Evolutionary conservation across 2,797 vertebrate species (phyloP).

Genomic region (Heteromormyrus szaboi): DNA sequence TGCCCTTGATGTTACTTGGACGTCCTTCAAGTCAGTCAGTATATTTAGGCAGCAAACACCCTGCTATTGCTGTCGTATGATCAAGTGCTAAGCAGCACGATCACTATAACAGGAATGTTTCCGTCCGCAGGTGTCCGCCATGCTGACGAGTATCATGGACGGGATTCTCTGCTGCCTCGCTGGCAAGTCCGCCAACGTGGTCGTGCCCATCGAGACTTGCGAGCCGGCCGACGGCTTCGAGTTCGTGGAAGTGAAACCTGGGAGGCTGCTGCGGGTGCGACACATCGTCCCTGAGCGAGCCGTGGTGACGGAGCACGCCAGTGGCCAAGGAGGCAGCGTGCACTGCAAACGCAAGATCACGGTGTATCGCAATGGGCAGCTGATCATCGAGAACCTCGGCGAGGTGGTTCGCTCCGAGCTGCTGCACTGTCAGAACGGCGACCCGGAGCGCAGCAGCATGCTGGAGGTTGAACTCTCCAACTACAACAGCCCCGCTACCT

Average conservation of each 20-base stretch:
- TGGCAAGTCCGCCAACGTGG: constrained; percentile 75
- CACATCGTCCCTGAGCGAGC: constrained; percentile 65
- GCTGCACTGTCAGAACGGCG: constrained; percentile 73
- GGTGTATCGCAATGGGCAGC: constrained; percentile 84
- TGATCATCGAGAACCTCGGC: constrained; percentile 90
- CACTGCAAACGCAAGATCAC: constrained; percentile 90
- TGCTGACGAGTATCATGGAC: constrained; percentile 88
- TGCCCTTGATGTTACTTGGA: neutral
- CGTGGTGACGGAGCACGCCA: constrained; percentile 29
- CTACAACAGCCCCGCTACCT: constrained; percentile 53
- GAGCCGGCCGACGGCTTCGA: constrained; percentile 78
- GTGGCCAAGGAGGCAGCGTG: constrained; percentile 58
- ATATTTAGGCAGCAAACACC: neutral
- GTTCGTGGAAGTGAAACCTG: constrained; percentile 92
- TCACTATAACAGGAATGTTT: constrained; percentile 3
- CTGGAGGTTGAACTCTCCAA: constrained; percentile 80
- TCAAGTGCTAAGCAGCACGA: neutral
- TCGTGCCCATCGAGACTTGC: constrained; percentile 76
- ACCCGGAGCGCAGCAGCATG: constrained; percentile 68
- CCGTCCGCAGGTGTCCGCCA: constrained; percentile 56
- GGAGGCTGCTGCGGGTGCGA: constrained; percentile 78
- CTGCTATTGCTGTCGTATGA: neutral
- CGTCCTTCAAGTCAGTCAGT: neutral
- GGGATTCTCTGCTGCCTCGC: constrained; percentile 89
- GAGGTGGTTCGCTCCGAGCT: constrained; percentile 78